Evolutionary conservation across 2,797 vertebrate species (phyloP).

Genomic region (Lutjanus campechanus): DNA sequence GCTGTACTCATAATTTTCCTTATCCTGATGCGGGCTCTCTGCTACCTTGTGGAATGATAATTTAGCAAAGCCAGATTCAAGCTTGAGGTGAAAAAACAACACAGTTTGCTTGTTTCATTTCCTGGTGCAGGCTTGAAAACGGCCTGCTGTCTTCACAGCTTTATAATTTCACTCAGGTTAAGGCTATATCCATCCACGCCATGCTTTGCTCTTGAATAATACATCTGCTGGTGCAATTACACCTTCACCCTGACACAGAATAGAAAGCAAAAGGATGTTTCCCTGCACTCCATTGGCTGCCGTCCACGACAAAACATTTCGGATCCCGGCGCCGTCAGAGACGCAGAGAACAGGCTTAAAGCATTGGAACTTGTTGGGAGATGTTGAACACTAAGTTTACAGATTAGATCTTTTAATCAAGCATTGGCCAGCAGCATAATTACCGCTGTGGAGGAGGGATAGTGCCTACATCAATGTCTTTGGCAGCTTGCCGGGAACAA

Average conservation of each 20-base stretch:
- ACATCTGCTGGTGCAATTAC: conserved; percentile 73
- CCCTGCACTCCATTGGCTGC: conserved; percentile 56
- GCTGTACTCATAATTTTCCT: background rate
- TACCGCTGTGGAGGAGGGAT: conserved; percentile 75
- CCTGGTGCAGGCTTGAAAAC: conserved; percentile 11
- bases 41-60: conserved; percentile 1
- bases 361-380: conserved; percentile 67
- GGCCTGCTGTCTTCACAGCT: conserved; percentile 37
- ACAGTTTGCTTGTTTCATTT: conserved; percentile 32
- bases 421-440: conserved; percentile 74
- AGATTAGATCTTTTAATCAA: conserved; percentile 84
- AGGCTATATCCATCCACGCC: conserved; percentile 43
- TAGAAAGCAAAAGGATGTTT: conserved; percentile 73
- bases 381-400: conserved; percentile 76
- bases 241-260: conserved; percentile 67
- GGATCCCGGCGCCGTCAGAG: conserved; percentile 35
- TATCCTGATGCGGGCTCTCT: conserved; percentile 5
- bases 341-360: conserved; percentile 55
- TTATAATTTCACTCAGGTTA: conserved; percentile 43
- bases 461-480: conserved; percentile 75
- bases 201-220: conserved; percentile 73
- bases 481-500: conserved; percentile 73
- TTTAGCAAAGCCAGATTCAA: conserved; percentile 16
- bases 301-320: conserved; percentile 51
- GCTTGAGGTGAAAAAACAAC: conserved; percentile 42